Base-by-base conservation (phyloP, 2,113 vertebrate genomes). In the Synodontis membranacea region DNA sequence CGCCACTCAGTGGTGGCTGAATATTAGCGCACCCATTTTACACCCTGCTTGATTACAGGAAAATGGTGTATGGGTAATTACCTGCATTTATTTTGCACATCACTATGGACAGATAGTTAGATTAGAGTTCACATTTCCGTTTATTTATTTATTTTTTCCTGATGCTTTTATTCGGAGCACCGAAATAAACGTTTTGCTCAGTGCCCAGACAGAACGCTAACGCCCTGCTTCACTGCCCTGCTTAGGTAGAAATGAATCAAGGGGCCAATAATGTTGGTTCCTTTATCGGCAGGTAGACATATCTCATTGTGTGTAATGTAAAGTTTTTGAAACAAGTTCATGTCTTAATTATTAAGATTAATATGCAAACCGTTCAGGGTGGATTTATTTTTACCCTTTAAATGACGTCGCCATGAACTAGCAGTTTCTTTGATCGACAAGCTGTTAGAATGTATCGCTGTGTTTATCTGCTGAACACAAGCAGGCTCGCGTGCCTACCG, bases 1-100 rank as follows among this genome's bases (percentile, higher is more conserved):
- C 54, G 84, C 72, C 88, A 83, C 85, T 58, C 82, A 62, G 74
- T 83, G 84, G 88, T 72, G 23, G 66, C 6, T 80, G 31, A 42
- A 46, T 48, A 70, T 44, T 37, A 86, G 66, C 80, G 79, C 84
- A 86, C 50, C 4, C 5, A 9, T n/a, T 48, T 58, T 31, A n/a
- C 42, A 52, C 46, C 5, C 44, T 25, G 54, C 5, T 37, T 75
- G 56, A 52, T 62, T 52, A n/a, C n/a, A 39, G 83, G 83, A 60
- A 31, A 14, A 6, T 39, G 25, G 48, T 37, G 5, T 39, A 7
- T 17, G 21, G 31, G 31, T 25, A 66, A 66, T n/a, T 21, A 64
- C 42, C 39, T 46, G 23, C 6, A 83, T 83, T 48, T 23, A 21
- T 82, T 64, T 66, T 46, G 21, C 48, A 52, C 46, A 34, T 34